Evolutionary conservation across 1,140 invertebrate genomes (phyloP).

Genomic region (Eulimnadia texana): DNA sequence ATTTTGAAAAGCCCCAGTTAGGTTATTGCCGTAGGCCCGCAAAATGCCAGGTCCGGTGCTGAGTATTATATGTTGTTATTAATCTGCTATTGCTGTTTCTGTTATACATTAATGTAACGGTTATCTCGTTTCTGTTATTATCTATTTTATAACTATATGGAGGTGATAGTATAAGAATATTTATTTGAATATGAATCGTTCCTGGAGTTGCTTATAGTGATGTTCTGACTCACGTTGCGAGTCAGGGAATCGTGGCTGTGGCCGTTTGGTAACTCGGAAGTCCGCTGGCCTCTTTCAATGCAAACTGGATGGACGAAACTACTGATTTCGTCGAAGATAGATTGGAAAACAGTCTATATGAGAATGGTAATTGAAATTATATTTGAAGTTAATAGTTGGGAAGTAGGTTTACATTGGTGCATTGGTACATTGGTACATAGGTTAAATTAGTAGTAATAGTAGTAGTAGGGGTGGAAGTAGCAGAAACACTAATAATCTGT

Average conservation of each 20-base stretch:
- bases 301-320: slow-evolving; percentile 5
- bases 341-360: slow-evolving; percentile 3
- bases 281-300: slow-evolving; percentile 4
- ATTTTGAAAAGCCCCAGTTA: too few species aligned
- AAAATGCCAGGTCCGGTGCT: too few species aligned
- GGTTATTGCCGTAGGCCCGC: too few species aligned
- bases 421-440: not conserved
- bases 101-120: too few species aligned
- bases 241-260: not conserved
- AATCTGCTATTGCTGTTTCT: too few species aligned
- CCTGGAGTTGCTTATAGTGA: slow-evolving; percentile 5
- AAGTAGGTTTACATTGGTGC: too few species aligned
- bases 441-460: not conserved
- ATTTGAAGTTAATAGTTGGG: too few species aligned
- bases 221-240: slow-evolving; percentile 6
- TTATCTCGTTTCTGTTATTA: too few species aligned
- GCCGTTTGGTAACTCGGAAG: slow-evolving; percentile 11
- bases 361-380: not conserved
- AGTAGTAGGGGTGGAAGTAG: too few species aligned
- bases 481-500: too few species aligned
- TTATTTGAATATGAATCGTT: not conserved
- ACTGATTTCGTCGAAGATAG: not conserved
- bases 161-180: not conserved
- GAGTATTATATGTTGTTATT: too few species aligned
- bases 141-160: not conserved